Conservation (phyloP, 1,140 invertebrate species). For the Lamellibrachia luymesi region DNA sequence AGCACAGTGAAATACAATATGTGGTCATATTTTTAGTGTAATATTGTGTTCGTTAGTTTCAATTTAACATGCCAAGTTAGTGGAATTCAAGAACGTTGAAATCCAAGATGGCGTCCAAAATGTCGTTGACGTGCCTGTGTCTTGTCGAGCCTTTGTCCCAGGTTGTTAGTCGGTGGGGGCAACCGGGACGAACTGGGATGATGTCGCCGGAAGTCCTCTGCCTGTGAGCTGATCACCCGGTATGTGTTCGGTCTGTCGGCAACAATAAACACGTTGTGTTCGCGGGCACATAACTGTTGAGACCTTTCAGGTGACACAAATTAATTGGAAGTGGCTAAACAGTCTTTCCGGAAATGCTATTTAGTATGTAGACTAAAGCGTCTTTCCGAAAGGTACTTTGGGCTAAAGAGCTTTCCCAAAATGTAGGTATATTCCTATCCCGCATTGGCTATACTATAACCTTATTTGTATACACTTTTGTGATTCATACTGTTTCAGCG, state of each 20-base stretch:
- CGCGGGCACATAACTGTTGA: too few species aligned
- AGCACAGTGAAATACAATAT: not conserved
- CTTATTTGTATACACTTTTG: too few species aligned
- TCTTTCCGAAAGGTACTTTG: too few species aligned
- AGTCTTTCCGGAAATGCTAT: too few species aligned
- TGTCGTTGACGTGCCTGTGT: conserved; percentile 22
- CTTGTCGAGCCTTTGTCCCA: conserved; percentile 33
- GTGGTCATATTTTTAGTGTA: not conserved
- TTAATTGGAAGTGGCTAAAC: too few species aligned
- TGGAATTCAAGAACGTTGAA: not conserved
- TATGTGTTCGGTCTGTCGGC: conserved; percentile 46
- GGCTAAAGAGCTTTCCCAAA: too few species aligned
- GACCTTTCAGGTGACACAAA: too few species aligned
- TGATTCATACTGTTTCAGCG: too few species aligned
- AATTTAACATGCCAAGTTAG: not conserved
- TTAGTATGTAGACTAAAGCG: too few species aligned
- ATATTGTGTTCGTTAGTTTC: not conserved
- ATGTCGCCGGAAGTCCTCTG: conserved; percentile 29
- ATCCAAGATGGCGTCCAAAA: conserved; percentile 24
- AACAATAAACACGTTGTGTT: not conserved
- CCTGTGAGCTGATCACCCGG: conserved; percentile 47
- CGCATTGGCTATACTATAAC: too few species aligned
- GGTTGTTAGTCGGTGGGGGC: conserved; percentile 23
- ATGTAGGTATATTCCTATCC: too few species aligned
- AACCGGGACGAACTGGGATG: conserved; percentile 31